A percentile compares a stretch with the other conserved stretches of the same genome.
Evolutionary conservation across 2,888 invertebrate genomes (phyloP).

Genomic region (Empis livida): DNA sequence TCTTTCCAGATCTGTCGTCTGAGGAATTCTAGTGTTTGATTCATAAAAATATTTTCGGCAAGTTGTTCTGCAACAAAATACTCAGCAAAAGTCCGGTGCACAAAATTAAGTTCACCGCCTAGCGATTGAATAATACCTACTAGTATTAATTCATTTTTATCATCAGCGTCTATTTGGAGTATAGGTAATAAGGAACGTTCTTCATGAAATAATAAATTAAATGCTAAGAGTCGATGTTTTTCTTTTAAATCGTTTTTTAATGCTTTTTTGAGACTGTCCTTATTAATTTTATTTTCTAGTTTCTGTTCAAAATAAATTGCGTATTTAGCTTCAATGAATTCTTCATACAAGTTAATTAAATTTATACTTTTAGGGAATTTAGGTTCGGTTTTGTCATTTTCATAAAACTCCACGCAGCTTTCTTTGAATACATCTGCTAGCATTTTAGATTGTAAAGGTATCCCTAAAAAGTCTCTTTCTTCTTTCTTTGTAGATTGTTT

Average conservation of each 20-base stretch:
- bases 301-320: constrained; percentile 2
- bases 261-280: too few species aligned
- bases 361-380: not conserved
- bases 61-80: constrained; percentile 1
- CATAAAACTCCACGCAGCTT: not conserved
- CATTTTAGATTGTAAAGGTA: constrained; percentile 1
- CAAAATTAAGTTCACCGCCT: not conserved
- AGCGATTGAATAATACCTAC: too few species aligned
- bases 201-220: not conserved
- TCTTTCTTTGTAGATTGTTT: too few species aligned
- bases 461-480: not conserved
- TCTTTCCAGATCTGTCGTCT: too few species aligned
- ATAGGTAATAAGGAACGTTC: not conserved
- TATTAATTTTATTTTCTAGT: not conserved
- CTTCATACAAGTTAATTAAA: not conserved
- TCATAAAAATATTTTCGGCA: not conserved
- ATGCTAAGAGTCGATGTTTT: constrained; percentile 1
- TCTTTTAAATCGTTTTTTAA: not conserved
- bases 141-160: too few species aligned
- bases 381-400: not conserved
- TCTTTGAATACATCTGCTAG: constrained; percentile 3
- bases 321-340: constrained; percentile 3
- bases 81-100: constrained; percentile 4
- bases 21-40: too few species aligned
- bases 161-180: too few species aligned